phyloP scores from a whole-genome alignment of 2,888 invertebrate species.

The Hemicrepidius hirtus region DNA sequence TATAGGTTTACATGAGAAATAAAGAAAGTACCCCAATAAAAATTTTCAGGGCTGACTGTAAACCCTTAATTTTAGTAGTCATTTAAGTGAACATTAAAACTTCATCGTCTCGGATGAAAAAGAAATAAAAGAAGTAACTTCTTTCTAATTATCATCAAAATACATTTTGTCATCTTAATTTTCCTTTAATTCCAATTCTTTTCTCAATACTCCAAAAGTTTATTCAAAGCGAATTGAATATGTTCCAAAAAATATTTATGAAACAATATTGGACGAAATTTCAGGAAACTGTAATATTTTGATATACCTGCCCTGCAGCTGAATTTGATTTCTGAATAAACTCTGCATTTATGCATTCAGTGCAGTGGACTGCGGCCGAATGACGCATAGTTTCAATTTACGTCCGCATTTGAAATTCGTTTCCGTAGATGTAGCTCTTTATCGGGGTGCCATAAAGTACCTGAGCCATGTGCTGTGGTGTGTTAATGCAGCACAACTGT shows the following conservation, averaged over 20 bases:
- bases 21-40: background rate
- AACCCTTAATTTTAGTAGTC: conserved; percentile 14
- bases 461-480: conserved; percentile 16
- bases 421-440: conserved; percentile 57
- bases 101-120: background rate
- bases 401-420: conserved; percentile 60
- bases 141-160: too few species aligned
- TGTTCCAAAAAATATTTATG: too few species aligned
- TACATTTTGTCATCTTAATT: too few species aligned
- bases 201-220: too few species aligned
- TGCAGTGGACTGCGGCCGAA: conserved; percentile 55
- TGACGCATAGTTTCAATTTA: conserved; percentile 60
- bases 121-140: background rate
- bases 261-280: too few species aligned
- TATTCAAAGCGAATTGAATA: too few species aligned
- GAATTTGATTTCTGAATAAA: conserved; percentile 42
- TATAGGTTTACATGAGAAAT: conserved; percentile 1
- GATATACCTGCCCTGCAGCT: conserved; percentile 8
- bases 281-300: background rate
- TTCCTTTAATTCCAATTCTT: too few species aligned
- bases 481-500: conserved; percentile 15
- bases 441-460: conserved; percentile 56
- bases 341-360: conserved; percentile 43
- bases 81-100: conserved; percentile 4
- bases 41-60: conserved; percentile 4